Conservation (phyloP, 2,888 invertebrate species). For the Melieria picta region DNA sequence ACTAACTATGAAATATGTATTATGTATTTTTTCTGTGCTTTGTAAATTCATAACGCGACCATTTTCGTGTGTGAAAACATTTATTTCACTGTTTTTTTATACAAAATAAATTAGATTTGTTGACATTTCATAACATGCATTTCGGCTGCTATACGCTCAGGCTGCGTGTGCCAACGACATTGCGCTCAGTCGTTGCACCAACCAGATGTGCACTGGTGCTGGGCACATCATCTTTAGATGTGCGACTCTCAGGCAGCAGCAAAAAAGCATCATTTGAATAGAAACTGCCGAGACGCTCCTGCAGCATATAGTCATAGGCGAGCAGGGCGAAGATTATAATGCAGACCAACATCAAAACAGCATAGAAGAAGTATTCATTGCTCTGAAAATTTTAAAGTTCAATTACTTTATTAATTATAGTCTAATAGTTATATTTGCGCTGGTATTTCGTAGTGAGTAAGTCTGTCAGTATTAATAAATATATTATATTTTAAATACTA, state of each 20-base stretch:
- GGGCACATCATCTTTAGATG: slow-evolving; percentile 45
- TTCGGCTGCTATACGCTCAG: not conserved
- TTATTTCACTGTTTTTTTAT: not conserved
- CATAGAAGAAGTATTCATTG: slow-evolving; percentile 62
- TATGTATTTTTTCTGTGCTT: no score
- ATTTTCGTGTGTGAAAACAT: no score
- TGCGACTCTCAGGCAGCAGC: slow-evolving; percentile 4
- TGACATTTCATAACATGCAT: not conserved
- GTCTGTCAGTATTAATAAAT: no score
- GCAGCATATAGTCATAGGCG: slow-evolving; percentile 59
- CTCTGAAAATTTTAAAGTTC: slow-evolving; percentile 45
- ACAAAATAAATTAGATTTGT: slow-evolving; percentile 18
- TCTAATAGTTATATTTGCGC: no score
- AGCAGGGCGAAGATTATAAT: slow-evolving; percentile 59
- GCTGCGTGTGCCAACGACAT: no score
- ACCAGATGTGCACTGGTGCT: slow-evolving; percentile 45
- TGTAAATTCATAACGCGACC: no score
- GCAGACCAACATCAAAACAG: slow-evolving; percentile 59
- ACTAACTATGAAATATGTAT: slow-evolving; percentile 41
- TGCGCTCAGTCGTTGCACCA: no score
- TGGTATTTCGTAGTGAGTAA: no score
- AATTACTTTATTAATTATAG: no score
- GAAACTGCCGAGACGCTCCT: slow-evolving; percentile 47
- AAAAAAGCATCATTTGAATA: slow-evolving; percentile 40
- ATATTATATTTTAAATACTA: no score